These are phyloP conservation scores for Synodontis membranacea DNA, from an alignment of 2,113 vertebrate species.

Conservation along the genomic window DNA sequence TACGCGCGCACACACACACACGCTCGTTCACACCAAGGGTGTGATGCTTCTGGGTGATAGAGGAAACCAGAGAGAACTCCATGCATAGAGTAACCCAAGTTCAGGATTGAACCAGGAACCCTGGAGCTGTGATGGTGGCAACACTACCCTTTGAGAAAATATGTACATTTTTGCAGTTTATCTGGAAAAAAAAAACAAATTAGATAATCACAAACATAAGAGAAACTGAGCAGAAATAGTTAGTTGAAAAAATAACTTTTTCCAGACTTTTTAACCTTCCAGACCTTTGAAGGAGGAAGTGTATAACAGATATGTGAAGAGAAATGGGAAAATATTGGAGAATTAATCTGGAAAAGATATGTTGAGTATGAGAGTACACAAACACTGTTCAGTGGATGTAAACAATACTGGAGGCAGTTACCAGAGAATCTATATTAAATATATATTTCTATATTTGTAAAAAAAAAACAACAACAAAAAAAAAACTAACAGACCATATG, in stretches of 20 bases:
- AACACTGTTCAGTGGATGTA: neutral
- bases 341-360: neutral
- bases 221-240: neutral
- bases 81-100: neutral
- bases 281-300: neutral
- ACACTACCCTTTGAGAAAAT: neutral
- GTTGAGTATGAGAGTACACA: neutral
- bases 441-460: neutral
- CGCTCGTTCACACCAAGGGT: neutral
- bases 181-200: neutral
- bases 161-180: no score
- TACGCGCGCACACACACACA: neutral
- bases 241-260: neutral
- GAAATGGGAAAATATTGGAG: neutral
- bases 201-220: neutral
- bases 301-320: neutral
- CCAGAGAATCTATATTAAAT: neutral
- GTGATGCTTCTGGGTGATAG: no score
- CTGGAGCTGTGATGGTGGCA: neutral
- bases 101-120: neutral
- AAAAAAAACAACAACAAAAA: no score
- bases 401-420: neutral
- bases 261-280: neutral
- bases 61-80: neutral
- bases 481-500: neutral